phyloP scores from a whole-genome alignment of 2,797 vertebrate species.

The Microhierax caerulescens region DNA sequence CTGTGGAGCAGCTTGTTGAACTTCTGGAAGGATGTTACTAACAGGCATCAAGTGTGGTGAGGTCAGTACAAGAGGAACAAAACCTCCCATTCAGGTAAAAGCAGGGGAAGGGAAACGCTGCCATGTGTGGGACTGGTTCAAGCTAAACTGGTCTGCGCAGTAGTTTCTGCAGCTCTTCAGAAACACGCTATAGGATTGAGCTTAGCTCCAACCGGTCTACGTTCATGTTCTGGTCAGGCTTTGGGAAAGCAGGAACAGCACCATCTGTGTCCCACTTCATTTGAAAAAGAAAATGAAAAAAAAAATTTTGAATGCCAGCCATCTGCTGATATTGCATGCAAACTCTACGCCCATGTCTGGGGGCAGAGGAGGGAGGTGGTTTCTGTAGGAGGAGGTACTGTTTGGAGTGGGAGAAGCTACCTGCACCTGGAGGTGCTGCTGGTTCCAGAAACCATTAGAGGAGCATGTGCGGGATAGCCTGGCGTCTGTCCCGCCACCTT shows the following conservation, averaged over 20 bases:
- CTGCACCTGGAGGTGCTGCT: not conserved
- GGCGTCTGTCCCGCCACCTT: not conserved
- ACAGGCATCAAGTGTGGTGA: not conserved
- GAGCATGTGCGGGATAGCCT: not conserved
- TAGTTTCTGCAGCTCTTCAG: not conserved
- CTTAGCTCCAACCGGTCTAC: not conserved
- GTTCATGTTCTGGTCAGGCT: not conserved
- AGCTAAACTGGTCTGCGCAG: not conserved
- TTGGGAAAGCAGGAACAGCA: not conserved
- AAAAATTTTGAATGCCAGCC: not conserved
- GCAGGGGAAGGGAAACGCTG: not conserved
- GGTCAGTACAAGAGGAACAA: not conserved
- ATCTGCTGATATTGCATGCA: not conserved
- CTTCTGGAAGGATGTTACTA: not conserved
- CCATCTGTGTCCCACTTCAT: constrained; percentile 41
- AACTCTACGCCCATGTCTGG: not conserved
- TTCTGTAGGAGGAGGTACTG: not conserved
- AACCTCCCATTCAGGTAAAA: constrained; percentile 7
- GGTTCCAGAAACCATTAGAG: not conserved
- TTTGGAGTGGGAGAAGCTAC: not conserved
- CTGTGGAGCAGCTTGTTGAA: not conserved
- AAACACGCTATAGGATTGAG: not conserved
- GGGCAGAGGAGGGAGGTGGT: not conserved
- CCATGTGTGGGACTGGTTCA: not conserved
- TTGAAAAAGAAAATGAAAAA: not conserved